Evolutionary conservation across 2,888 invertebrate genomes (phyloP), one percentile per base, ranked within the genome.

Genomic region (Rhynchonema sp.): DNA sequence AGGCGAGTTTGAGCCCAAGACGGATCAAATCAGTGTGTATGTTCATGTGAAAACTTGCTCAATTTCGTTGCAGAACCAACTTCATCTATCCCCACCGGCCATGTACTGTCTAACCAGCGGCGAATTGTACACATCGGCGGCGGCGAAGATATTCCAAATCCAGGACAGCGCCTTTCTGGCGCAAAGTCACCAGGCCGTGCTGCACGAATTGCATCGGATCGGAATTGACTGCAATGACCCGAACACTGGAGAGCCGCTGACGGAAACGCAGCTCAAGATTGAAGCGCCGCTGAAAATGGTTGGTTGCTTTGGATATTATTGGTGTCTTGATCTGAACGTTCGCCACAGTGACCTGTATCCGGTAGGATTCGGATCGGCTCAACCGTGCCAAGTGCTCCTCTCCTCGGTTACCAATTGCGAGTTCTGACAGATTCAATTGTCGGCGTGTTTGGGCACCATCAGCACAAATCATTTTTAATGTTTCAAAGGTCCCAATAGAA

Each of bases 91-190:
- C 28, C 64, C 66, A 28, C 64, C 69, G 0, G 66, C 69, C 29
- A 57, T 65, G 29, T 64, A 66, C 25, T 66, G 66, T 1, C 63
- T 70, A 20, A 66, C 65, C 26, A 67, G 66, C 61, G 71, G 75
- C 62, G 74, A 74, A 55, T 65, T 77, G 29, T 77, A 77, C 67
- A 72, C 73, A 59, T 72, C 70, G 62, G 76, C 76, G 2, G 75
- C 75, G 60, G 67, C 70, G 26, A 72, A 73, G 60, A 74, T 76
- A 66, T 75, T 77, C 67, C 67, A 68, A 46, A 29, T 26, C 20
- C 67, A 66, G 2, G 71, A 72, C 29, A 63, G 65, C 30, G 28
- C 25, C 23, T 49, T 55, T 13, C 30, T 46, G 25, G 38, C 25
- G 25, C 54, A 49, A 22, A 23, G 20, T 20, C 28, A 49, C 49